Percentiles rank a stretch among this genome's conserved stretches.
These are phyloP conservation scores for Hydrophis major DNA, from an alignment of 2,797 vertebrate species.

Conservation along the genomic window DNA sequence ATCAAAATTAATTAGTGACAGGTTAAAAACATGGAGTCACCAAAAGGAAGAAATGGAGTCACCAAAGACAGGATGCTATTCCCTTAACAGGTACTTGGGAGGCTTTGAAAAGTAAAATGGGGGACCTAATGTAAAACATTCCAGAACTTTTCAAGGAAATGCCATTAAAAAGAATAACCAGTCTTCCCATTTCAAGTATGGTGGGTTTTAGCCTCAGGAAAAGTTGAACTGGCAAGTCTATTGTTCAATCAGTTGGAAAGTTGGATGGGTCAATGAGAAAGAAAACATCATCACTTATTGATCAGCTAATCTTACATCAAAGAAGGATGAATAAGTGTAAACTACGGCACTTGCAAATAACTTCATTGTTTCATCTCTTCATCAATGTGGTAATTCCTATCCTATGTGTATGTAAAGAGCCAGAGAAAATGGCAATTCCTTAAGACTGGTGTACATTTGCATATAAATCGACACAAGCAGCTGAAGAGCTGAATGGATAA, in stretches of 20 bases:
- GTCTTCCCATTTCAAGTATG: neutral
- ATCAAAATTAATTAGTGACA: conserved; percentile 12
- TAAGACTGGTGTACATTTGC: neutral
- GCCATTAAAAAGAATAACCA: neutral
- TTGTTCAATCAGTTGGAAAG: neutral
- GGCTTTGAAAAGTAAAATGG: neutral
- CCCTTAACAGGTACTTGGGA: neutral
- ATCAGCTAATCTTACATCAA: conserved; percentile 1
- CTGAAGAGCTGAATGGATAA: neutral
- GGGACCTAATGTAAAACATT: neutral
- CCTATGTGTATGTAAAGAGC: neutral
- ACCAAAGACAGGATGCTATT: neutral
- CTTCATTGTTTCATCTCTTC: neutral
- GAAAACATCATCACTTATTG: neutral
- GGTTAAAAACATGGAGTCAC: neutral
- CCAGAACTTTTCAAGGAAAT: neutral
- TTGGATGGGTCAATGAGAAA: neutral
- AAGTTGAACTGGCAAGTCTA: neutral
- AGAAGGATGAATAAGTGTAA: neutral
- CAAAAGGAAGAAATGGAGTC: neutral
- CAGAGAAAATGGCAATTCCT: neutral
- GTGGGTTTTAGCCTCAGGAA: neutral
- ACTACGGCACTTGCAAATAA: neutral
- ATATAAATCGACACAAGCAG: neutral
- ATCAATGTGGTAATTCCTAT: neutral